These are phyloP conservation scores for Lasioglossum baleicum DNA, from an alignment of 1,140 invertebrate species.

Conservation along the genomic window DNA sequence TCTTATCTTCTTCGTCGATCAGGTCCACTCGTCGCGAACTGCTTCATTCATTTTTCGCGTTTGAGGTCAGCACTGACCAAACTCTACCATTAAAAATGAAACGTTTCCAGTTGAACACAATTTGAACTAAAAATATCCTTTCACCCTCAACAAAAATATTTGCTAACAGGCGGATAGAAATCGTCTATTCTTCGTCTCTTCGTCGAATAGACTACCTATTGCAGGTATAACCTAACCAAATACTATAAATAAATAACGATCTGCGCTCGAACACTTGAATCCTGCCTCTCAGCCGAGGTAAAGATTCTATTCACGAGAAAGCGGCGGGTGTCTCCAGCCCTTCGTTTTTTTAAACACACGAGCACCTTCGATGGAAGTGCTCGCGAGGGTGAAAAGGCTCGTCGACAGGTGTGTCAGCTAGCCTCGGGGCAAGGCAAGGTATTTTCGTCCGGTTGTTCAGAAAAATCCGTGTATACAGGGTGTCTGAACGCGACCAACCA, in stretches of 20 bases:
- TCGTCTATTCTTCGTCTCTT: too few relatives aligned
- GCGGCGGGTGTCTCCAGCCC: background rate
- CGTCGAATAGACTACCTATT: too few relatives aligned
- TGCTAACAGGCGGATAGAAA: too few relatives aligned
- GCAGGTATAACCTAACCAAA: too few relatives aligned
- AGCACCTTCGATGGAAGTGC: background rate
- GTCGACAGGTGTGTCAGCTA: conserved; percentile 34
- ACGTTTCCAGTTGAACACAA: too few relatives aligned
- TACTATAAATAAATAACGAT: background rate
- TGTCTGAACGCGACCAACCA: too few relatives aligned
- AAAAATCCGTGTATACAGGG: conserved; percentile 3
- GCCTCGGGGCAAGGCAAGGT: conserved; percentile 17
- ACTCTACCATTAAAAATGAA: too few relatives aligned
- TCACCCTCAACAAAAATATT: too few relatives aligned
- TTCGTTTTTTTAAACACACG: background rate
- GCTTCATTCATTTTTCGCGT: too few relatives aligned
- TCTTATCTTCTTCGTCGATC: background rate
- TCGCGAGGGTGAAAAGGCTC: conserved; percentile 23
- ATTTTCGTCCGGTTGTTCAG: conserved; percentile 44
- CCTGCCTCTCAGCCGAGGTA: background rate
- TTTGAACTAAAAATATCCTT: too few relatives aligned
- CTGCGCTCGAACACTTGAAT: background rate
- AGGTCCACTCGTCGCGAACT: too few relatives aligned
- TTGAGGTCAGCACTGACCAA: too few relatives aligned
- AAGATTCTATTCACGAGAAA: conserved; percentile 5